Evolutionary conservation across 1,140 invertebrate species (phyloP).

Genomic region (Cardiocondyla obscurior): DNA sequence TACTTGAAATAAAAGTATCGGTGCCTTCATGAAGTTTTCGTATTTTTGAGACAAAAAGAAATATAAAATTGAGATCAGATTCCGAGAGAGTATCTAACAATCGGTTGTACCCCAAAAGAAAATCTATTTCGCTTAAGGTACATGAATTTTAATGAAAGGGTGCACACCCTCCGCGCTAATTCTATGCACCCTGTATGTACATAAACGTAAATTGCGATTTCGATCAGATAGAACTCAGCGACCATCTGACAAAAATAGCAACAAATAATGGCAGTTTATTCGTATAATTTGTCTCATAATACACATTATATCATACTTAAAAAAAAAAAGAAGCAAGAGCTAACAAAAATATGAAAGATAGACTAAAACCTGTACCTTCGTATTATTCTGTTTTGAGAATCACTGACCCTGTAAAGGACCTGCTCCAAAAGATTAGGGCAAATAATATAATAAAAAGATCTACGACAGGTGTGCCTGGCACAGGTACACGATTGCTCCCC

Average conservation of each 20-base stretch:
- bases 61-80: slow-evolving; percentile 12
- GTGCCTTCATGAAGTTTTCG: neutral
- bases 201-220: slow-evolving; percentile 23
- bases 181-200: slow-evolving; percentile 35
- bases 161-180: slow-evolving; percentile 26
- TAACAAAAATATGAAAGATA: neutral
- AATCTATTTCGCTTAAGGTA: neutral
- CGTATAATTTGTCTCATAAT: neutral
- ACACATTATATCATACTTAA: neutral
- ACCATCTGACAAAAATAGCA: slow-evolving; percentile 43
- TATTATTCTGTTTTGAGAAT: neutral
- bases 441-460: neutral
- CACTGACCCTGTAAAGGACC: neutral
- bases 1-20: neutral
- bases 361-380: neutral
- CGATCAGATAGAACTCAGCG: slow-evolving; percentile 28
- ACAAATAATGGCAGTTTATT: slow-evolving; percentile 4
- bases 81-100: slow-evolving; percentile 25
- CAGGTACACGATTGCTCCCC: neutral
- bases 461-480: neutral
- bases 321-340: slow-evolving; percentile 8
- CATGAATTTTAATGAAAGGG: slow-evolving; percentile 39
- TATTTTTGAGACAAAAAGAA: neutral
- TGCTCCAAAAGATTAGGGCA: neutral
- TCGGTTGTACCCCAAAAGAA: neutral